Evolutionary conservation across 2,888 invertebrate genomes (phyloP), one percentile per base, ranked within the genome.

Genomic region (Drosophila birchii): DNA sequence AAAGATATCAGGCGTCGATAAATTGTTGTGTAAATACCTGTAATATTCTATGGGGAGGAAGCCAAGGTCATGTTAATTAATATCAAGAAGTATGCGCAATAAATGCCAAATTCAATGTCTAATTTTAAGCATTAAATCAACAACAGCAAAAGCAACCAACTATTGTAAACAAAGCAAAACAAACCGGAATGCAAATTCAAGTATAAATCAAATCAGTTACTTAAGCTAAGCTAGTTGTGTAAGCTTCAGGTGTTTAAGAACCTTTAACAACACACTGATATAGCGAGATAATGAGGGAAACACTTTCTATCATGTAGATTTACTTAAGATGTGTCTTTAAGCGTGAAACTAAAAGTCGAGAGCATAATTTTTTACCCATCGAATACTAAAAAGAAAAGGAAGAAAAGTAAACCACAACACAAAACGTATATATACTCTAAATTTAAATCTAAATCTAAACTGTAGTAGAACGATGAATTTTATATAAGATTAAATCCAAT

Each of bases 71-170:
- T 83, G 79, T 76, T 53, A 86, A 75, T 70, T 71, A 71, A 49
- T 67, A 62, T 79, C 72, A 78, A 56, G 54, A 73, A 74, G 69
- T 76, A 81, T 77, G 80, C 88, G 88, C 81, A 88, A 86, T 88
- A 88, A 78, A 86, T 86, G 86, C 86, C 86, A 86, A 86, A 86
- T 86, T 88, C 80, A 81, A 78, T 84, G 80, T 84, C 79, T 84
- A 87, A 58, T 70, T 84, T 74, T 87, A 84, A 87, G 85, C 74
- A 74, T 62, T 18, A 68, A 58, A 74, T 59, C 71, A 62, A 43
- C 26, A 26, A 26, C 43, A 68, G 47, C 70, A 36, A 79, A 68
- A 81, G 75, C 81, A 80, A 74, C 62, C 62, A 75, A 80, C 75
- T 82, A 81, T 66, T 80, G 78, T 76, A 81, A 77, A 51, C 49